Evolutionary conservation across 2,113 vertebrate species (phyloP), one percentile per base, ranked within the genome.

Genomic region (Perca flavescens): DNA sequence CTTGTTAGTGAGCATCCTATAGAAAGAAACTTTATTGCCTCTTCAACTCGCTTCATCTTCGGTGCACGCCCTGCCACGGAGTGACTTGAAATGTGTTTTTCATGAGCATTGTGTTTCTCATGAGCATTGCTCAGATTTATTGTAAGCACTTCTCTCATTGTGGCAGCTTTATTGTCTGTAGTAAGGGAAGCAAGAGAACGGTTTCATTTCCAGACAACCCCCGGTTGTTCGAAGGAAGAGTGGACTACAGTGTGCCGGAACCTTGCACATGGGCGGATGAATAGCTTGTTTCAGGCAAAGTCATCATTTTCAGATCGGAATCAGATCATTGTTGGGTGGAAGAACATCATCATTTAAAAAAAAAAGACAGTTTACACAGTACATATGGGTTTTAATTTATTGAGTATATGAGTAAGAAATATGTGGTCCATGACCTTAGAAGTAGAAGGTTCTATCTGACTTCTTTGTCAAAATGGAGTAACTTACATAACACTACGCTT

Each of bases 1-100:
- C 90, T 87, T 54, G 86, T 93, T 92, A 90, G 89, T 79, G 64
- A 52, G 72, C 57, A 36, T 84, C 81, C 54, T 80, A 28, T 86
- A 62, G 79, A 77, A 73, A 80, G 70, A 73, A 80, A 49, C 79
- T 79, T 90, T 84, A 92, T 91, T 90, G 72, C 80, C 81, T 83
- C 76, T 66, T 83, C 70, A 56, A 52, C 54, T 4, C 31, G 0
- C 81, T 77, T 54, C 0, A 34, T 87, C 77, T 83, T 31, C 54
- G 6, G 57, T 2, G 43, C 43, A 17, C 1, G 0, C 28, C 3
- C n/a, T 52, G 79, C 81, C 86, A 79, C 19, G 0, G 28, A 74
- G 40, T 70, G 16, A 46, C 62, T 78, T 50, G 12, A 85, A 90
- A 84, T 82, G 65, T 58, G 56, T 72, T 89, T 88, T 86, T 86